Evolutionary conservation across 2,797 vertebrate species (phyloP), one percentile per base, ranked within the genome.

Genomic region (Champsocephalus esox): DNA sequence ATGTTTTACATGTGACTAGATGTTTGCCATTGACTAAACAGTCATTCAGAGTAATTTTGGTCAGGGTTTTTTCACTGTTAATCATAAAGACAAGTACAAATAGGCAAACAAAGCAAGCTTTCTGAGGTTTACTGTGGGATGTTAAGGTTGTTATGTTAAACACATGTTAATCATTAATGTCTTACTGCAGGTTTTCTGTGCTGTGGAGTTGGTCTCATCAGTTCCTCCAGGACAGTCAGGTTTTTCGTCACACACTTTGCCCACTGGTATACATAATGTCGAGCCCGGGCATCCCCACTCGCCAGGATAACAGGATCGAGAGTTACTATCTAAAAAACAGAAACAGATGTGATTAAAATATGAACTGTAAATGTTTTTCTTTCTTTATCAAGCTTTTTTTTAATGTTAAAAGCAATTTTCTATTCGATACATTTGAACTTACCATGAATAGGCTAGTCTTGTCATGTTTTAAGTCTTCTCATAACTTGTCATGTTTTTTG

Each of bases 221-320:
- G 90, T 92, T 81, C 88, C 93, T 60, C 73, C 89, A 6, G 94
- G 93, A 85, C 94, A 95, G 73, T 95, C 94, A 0, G 85, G 73
- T 57, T 86, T 88, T 17, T 63, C 82, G 4, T 95, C 92, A 60
- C 94, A 95, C 65, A 95, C 92, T 80, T 93, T 94, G 12, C 17
- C 71, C 51, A 94, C 3, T 9, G 92, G 84, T 56, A 95, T 89
- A 69, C 94, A 95, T 9, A 52, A 16, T 0, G 87, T 63, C 0
- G 94, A 94, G 51, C 85, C 89, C 0, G 94, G 94, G 50, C 94
- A 95, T 9, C 92, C 92, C 94, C 94, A 95, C 73, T 95, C 94
- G 9, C 94, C 93, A 8, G 94, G 93, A 82, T 94, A 94, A 89
- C 94, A 95, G 65, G 89, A 92, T 52, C 92, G 69, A 4, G 91